Percentiles rank a stretch among this genome's conserved stretches.
phyloP scores from a whole-genome alignment of 2,113 vertebrate genomes.

The Passer domesticus region DNA sequence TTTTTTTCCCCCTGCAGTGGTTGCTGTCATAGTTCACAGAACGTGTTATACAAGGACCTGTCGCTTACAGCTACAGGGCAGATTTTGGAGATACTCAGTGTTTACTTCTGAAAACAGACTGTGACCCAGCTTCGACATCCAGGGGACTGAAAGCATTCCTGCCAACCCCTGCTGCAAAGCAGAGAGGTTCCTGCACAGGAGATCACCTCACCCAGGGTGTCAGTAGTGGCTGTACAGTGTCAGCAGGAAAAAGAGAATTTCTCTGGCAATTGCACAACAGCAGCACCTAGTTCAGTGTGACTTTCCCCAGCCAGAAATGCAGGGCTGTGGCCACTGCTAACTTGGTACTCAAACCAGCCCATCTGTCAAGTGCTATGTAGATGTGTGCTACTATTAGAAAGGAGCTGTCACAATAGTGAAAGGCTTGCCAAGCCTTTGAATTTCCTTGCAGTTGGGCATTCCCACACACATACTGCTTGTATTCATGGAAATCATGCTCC shows the following conservation, averaged over 20 bases:
- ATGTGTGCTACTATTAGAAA: neutral
- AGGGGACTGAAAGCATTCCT: neutral
- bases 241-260: neutral
- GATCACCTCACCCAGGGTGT: neutral
- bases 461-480: neutral
- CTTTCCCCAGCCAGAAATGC: neutral
- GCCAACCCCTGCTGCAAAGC: neutral
- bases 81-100: neutral
- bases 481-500: neutral
- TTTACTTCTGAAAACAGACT: neutral
- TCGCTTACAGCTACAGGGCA: neutral
- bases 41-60: fast-evolving
- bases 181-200: neutral
- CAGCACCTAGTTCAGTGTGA: neutral
- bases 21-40: neutral
- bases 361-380: neutral
- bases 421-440: neutral
- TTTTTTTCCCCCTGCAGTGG: neutral
- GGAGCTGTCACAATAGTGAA: neutral
- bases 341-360: neutral
- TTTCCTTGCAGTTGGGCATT: neutral
- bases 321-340: neutral
- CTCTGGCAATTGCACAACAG: neutral
- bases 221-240: fast-evolving
- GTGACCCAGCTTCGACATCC: neutral